Percentiles rank a stretch among this genome's conserved stretches.
These are phyloP conservation scores for Stenodema calcarata DNA, from an alignment of 2,888 invertebrate species.

Conservation along the genomic window DNA sequence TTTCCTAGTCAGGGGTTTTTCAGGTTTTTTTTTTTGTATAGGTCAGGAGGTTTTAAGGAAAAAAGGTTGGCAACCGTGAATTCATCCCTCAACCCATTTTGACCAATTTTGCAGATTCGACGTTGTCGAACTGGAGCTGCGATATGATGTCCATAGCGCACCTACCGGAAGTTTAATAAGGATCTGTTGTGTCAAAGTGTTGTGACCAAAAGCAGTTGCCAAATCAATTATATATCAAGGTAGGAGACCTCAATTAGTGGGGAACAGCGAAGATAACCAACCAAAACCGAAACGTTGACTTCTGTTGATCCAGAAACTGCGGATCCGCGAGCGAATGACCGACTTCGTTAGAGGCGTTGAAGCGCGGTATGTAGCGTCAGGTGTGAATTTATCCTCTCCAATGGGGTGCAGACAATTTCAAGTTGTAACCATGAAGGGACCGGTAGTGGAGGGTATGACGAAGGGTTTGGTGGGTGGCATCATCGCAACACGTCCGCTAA, in stretches of 20 bases:
- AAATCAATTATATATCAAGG: not conserved
- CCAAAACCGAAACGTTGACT: not conserved
- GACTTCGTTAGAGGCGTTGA: not conserved
- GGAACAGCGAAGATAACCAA: not conserved
- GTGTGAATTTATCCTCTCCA: not conserved
- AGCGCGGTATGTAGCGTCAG: not conserved
- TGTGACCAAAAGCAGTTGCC: not conserved
- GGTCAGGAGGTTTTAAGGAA: too few species aligned
- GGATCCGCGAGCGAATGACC: not conserved
- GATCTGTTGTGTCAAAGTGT: too few species aligned
- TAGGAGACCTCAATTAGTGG: not conserved
- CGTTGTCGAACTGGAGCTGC: too few species aligned
- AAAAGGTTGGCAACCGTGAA: too few species aligned
- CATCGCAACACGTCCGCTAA: not conserved
- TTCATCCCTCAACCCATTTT: too few species aligned
- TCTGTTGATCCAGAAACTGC: not conserved
- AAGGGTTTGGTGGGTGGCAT: not conserved
- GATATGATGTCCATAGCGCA: too few species aligned
- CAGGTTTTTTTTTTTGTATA: too few species aligned
- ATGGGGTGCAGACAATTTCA: not conserved
- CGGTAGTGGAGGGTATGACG: too few species aligned
- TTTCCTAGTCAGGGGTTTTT: too few species aligned
- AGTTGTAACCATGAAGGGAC: not conserved
- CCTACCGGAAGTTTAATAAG: too few species aligned
- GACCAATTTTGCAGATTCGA: too few species aligned